Percentiles rank a stretch among this genome's conserved stretches.
phyloP scores from a whole-genome alignment of 2,888 invertebrate genomes.

The Lutraria lutraria region DNA sequence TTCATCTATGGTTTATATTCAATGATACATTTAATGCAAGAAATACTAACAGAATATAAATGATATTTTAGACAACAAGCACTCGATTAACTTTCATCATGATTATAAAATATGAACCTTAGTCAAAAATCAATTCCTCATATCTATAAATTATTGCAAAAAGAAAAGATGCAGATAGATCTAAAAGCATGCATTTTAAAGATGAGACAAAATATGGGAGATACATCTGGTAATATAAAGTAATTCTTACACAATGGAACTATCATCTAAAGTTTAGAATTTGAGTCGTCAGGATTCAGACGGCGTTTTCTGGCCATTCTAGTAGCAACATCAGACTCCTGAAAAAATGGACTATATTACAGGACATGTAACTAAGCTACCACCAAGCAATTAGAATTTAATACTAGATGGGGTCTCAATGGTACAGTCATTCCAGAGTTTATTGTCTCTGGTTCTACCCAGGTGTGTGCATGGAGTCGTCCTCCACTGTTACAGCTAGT shows the following conservation, averaged over 20 bases:
- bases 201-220: too few species aligned
- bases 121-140: too few species aligned
- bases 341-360: slow-evolving; percentile 1
- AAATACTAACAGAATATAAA: too few species aligned
- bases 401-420: not conserved
- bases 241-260: not conserved
- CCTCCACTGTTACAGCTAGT: not conserved
- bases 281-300: slow-evolving; percentile 33
- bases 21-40: too few species aligned
- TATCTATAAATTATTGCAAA: too few species aligned
- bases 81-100: too few species aligned
- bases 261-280: slow-evolving; percentile 30
- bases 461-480: not conserved
- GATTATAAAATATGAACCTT: too few species aligned
- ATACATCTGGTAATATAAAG: not conserved
- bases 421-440: not conserved
- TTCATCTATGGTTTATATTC: too few species aligned
- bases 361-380: not conserved
- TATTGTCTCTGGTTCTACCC: not conserved
- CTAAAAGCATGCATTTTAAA: too few species aligned
- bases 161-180: too few species aligned
- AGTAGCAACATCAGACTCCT: not conserved
- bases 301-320: slow-evolving; percentile 42
- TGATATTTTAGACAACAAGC: too few species aligned
- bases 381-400: not conserved